Evolutionary conservation across 2,888 invertebrate genomes (phyloP), one percentile per base, ranked within the genome.

Genomic region (Platynereis dumerilii): DNA sequence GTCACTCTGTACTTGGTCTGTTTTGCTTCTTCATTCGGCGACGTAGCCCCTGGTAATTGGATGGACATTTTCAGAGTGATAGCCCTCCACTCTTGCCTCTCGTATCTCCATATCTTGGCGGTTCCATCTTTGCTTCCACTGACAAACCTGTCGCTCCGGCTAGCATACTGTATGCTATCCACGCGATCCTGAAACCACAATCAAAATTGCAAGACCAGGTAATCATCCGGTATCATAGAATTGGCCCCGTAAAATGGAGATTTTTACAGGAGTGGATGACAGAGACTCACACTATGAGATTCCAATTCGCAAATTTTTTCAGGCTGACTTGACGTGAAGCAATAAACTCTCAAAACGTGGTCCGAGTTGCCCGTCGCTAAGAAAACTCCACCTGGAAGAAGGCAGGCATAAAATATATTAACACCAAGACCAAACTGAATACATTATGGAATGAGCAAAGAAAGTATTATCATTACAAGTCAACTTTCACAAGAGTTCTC

Each of bases 101-200:
- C 91, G 81, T 93, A 92, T 72, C 91, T 88, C 96, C 97, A 98
- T 64, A 98, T 89, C 71, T 93, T 90, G 0, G 96, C 96, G 1
- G 91, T 92, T 22, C 98, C 98, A 86, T 98, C 98, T 81, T 94
- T 94, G 76, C 94, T 93, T 12, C 97, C 98, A 22, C 94, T 96
- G 66, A 96, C 90, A 84, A 99, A 96, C 69, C 91, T 88, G 61
- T 95, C 87, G 0, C 93, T 92, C 52, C 87, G 87, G 84, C 96
- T 94, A 48, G 95, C 92, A 93, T 98, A 99, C 76, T 94, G 92
- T 60, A 99, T 91, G 63, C 94, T 94, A 86, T 99, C 97, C 2
- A 98, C 96, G 0, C 93, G 90, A 84, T 97, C 97, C 84, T 85
- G 66, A 48, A 67, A 68, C n/a, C n/a, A 28, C 7, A 10, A 52